Conservation (phyloP, 2,888 invertebrate species). For the Mesorhabditis belari region DNA sequence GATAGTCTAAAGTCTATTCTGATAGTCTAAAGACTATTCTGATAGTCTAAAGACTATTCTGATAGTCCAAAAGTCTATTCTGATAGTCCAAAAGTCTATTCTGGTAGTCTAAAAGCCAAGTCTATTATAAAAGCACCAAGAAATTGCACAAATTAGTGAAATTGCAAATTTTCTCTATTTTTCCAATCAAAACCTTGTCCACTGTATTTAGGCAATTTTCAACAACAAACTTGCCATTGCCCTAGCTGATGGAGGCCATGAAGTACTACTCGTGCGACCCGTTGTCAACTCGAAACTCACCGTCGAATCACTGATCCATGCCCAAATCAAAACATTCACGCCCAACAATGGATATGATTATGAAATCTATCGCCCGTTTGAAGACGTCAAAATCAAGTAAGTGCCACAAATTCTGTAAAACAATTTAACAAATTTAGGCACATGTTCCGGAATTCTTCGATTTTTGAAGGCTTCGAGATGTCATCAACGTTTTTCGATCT, state of each 20-base stretch:
- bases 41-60: too few relatives aligned
- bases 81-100: too few relatives aligned
- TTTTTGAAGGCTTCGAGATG: background rate
- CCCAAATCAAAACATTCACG: background rate
- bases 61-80: too few relatives aligned
- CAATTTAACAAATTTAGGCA: background rate
- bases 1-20: too few relatives aligned
- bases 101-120: too few relatives aligned
- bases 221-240: conserved; percentile 8
- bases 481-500: background rate
- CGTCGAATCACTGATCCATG: background rate
- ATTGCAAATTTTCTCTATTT: too few relatives aligned
- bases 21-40: too few relatives aligned
- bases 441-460: background rate
- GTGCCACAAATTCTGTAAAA: background rate
- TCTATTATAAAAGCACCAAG: too few relatives aligned
- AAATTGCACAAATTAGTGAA: too few relatives aligned
- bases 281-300: conserved; percentile 4
- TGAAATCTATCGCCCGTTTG: background rate
- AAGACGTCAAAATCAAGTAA: background rate
- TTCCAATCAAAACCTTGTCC: too few relatives aligned
- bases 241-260: conserved; percentile 4
- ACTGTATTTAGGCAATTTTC: conserved; percentile 8
- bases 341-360: background rate
- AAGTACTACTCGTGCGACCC: conserved; percentile 7